Evolutionary conservation across 2,797 vertebrate genomes (phyloP).

Genomic region (Phalloptychus januarius): DNA sequence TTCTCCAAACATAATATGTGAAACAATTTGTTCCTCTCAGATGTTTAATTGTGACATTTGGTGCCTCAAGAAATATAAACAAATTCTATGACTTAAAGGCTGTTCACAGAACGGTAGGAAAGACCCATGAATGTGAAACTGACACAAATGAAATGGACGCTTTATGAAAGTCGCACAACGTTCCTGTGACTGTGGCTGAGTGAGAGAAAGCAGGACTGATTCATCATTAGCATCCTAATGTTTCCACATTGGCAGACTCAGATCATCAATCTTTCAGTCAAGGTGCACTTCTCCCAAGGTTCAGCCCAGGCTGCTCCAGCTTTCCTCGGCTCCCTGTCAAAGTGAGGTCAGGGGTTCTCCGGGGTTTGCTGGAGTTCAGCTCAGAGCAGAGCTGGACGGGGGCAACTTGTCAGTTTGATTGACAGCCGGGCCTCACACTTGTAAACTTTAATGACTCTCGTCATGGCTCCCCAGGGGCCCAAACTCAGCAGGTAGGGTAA

Average conservation of each 20-base stretch:
- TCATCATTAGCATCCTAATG: constrained; percentile 26
- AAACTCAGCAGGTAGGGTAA: constrained; percentile 72
- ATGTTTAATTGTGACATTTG: not conserved
- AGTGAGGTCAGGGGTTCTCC: constrained; percentile 69
- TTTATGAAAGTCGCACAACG: constrained; percentile 4
- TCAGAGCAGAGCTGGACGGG: constrained; percentile 47
- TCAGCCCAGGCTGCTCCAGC: constrained; percentile 31
- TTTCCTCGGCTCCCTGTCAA: constrained; percentile 50
- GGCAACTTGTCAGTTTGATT: constrained; percentile 75
- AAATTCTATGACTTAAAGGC: not conserved
- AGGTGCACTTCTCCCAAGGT: constrained; percentile 37
- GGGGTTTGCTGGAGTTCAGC: constrained; percentile 62
- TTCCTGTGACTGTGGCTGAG: constrained; percentile 4
- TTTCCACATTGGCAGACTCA: constrained; percentile 17
- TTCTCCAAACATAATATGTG: not conserved
- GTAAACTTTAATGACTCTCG: constrained; percentile 84
- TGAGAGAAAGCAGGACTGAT: constrained; percentile 19
- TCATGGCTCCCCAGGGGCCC: constrained; percentile 72
- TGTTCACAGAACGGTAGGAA: not conserved
- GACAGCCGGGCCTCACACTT: constrained; percentile 74
- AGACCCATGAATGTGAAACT: not conserved
- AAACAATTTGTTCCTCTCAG: not conserved
- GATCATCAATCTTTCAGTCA: constrained; percentile 42
- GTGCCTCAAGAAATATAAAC: not conserved
- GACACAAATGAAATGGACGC: constrained; percentile 3